A percentile compares a stretch with the other conserved stretches of the same genome.
Conservation (phyloP, 2,888 invertebrate genomes). For the Athetis lepigone region DNA sequence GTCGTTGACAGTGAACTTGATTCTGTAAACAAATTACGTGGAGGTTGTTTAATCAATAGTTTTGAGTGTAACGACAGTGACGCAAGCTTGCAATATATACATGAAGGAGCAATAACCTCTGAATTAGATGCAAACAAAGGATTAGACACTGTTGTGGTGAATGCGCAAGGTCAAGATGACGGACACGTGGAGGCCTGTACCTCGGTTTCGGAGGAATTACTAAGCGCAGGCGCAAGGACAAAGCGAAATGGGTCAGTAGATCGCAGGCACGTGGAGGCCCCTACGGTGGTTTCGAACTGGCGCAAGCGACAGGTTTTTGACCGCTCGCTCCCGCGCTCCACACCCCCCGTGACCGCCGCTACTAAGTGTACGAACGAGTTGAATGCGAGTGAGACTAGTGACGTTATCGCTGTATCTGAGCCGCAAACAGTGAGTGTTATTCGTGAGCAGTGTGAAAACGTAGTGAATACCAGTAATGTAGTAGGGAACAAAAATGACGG, state of each 20-base stretch:
- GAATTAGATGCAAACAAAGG: not conserved
- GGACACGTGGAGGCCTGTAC: not conserved
- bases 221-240: not conserved
- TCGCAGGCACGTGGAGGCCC: not conserved
- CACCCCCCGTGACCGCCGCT: not conserved
- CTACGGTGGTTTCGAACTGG: not conserved
- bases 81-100: not conserved
- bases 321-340: not conserved
- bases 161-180: not conserved
- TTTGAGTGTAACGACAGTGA: not conserved
- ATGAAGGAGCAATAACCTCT: not conserved
- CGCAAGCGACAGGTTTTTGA: too few relatives aligned
- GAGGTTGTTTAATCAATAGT: not conserved
- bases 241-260: too few relatives aligned
- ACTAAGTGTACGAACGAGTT: conserved; percentile 1
- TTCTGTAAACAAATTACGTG: not conserved
- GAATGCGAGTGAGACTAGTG: not conserved
- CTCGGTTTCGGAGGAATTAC: not conserved
- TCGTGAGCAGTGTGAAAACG: not conserved
- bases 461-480: too few relatives aligned
- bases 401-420: not conserved
- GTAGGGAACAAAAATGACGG: too few relatives aligned
- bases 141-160: not conserved
- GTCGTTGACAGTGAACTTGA: not conserved
- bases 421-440: not conserved